Percentiles rank a stretch among this genome's conserved stretches.
phyloP scores from a whole-genome alignment of 2,797 vertebrate species.

The Apogon talboti region DNA sequence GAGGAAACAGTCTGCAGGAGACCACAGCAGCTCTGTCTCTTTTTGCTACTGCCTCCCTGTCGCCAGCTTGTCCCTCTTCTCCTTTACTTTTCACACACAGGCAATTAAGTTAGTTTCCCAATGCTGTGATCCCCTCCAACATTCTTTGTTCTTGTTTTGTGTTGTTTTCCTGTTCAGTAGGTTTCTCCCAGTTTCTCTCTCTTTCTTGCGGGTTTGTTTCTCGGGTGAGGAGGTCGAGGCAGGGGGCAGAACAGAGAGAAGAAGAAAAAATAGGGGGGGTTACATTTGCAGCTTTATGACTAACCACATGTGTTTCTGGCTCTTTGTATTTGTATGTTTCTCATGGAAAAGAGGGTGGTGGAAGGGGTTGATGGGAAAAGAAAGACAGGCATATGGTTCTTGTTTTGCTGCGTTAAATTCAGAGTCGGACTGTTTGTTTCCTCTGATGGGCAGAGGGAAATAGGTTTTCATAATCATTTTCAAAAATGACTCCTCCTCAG shows the following conservation, averaged over 20 bases:
- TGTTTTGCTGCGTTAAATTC: slow-evolving; percentile 76
- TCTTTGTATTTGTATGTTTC: slow-evolving; percentile 83
- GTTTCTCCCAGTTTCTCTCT: slow-evolving; percentile 36
- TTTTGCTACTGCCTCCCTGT: slow-evolving; percentile 45
- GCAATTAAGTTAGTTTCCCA: slow-evolving; percentile 76
- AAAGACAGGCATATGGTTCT: slow-evolving; percentile 82
- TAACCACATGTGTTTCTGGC: slow-evolving; percentile 84
- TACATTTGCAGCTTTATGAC: slow-evolving; percentile 78
- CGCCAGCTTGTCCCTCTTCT: slow-evolving; percentile 71
- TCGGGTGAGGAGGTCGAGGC: slow-evolving; percentile 71
- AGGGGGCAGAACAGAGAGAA: slow-evolving; percentile 62
- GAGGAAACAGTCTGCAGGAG: slow-evolving; percentile 61
- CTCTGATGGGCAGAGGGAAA: slow-evolving; percentile 69
- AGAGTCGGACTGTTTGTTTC: slow-evolving; percentile 75
- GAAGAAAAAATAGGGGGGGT: slow-evolving; percentile 31
- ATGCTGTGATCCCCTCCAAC: slow-evolving; percentile 63
- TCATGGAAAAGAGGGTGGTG: slow-evolving; percentile 79
- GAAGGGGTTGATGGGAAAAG: slow-evolving; percentile 66
- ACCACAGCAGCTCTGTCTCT: slow-evolving; percentile 45
- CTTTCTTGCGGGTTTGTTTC: slow-evolving; percentile 69
- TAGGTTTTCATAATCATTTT: slow-evolving; percentile 64
- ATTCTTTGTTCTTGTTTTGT: slow-evolving; percentile 67
- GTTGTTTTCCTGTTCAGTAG: slow-evolving; percentile 62
- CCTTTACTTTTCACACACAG: slow-evolving; percentile 71
- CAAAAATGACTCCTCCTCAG: slow-evolving; percentile 51